Conservation (phyloP, 2,797 vertebrate genomes). For the Botia kubotai region DNA sequence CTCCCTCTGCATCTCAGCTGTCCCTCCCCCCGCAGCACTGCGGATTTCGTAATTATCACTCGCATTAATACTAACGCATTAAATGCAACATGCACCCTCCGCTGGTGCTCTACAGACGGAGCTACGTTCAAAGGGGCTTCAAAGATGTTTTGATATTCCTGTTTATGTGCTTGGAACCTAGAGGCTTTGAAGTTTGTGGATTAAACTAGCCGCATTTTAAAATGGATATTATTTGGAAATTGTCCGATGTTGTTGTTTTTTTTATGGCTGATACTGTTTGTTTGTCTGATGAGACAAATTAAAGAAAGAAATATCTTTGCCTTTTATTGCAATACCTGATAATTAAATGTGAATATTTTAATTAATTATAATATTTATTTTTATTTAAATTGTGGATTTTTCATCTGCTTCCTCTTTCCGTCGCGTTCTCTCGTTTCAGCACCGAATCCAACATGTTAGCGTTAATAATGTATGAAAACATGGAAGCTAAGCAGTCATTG, state of each 20-base stretch:
- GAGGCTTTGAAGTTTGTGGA: background rate
- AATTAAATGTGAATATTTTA: background rate
- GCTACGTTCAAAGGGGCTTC: background rate
- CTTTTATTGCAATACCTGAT: background rate
- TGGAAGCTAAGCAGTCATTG: constrained; percentile 67
- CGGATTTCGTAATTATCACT: constrained; percentile 53
- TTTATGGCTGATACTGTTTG: background rate
- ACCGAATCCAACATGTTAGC: constrained; percentile 63
- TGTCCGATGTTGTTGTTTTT: background rate
- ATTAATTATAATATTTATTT: background rate
- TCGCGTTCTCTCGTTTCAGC: background rate
- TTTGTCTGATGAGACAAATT: background rate
- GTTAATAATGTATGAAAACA: constrained; percentile 75
- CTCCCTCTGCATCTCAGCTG: background rate
- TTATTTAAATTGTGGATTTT: background rate
- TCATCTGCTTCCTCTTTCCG: background rate
- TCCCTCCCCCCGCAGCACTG: background rate
- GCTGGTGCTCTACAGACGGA: background rate
- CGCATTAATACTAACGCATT: constrained; percentile 20
- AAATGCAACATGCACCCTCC: background rate
- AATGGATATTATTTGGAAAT: background rate
- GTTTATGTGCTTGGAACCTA: background rate
- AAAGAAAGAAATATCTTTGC: background rate
- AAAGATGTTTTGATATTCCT: constrained; percentile 8
- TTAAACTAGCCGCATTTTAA: constrained; percentile 2